Base-by-base conservation (phyloP, 2,888 invertebrate species). In the Apomyelois bistriatella region DNA sequence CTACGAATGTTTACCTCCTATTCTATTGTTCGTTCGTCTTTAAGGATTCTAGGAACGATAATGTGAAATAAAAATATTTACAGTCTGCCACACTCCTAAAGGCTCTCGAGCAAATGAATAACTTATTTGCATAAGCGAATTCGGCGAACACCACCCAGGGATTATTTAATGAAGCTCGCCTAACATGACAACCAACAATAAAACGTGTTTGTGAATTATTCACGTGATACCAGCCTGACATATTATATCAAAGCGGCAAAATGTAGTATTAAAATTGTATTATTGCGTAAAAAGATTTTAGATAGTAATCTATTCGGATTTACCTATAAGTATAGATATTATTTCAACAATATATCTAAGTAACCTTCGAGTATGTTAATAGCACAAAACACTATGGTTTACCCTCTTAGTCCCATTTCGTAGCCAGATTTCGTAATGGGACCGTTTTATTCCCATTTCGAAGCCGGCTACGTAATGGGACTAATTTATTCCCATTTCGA, bases 81-180 rank as follows among this genome's bases (percentile, higher is more conserved):
- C 66, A 8, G 5, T 32, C 62, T 69, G 71, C 70, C 69, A 74
- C 65, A 68, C 64, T 68, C 68, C 64, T 57, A 61, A 62, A 68
- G 69, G 65, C 66, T 72, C 58, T 57, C 71, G 74, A 75, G 66
- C 59, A 66, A 62, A 63, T 59, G 62, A 68, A 60, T 57, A 63
- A 66, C 64, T 72, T 76, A 78, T 80, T 78, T 79, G 74, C 72
- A 75, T 76, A 77, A 74, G 69, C 70, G 67, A 74, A 71, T 81
- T 78, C 78, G 71, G 64, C 69, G 79, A 78, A 79, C 64, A 66
- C 65, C 72, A 69, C 68, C 65, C 64, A 67, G 70, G 68, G 75
- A 74, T 76, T 76, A 75, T 77, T 76, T 78, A 76, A 76, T 72
- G 71, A 75, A 68, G 66, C 64, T 68, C 70, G 64, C 61, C 65